A percentile compares a stretch with the other conserved stretches of the same genome.
Evolutionary conservation across 2,113 vertebrate genomes (phyloP).

Genomic region (Ursus arctos): DNA sequence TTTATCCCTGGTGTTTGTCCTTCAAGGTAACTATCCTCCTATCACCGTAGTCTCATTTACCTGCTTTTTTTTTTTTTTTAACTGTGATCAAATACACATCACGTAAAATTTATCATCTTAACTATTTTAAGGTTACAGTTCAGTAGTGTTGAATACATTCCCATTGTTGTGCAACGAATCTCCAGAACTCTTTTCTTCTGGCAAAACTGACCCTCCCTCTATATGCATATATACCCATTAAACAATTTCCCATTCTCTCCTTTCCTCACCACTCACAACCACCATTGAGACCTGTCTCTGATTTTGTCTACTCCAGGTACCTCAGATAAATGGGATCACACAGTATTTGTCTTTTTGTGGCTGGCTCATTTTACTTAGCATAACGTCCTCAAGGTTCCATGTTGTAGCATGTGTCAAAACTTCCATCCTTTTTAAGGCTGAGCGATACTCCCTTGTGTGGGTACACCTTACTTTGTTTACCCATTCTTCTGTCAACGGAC

Average conservation of each 20-base stretch:
- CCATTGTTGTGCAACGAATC: background rate
- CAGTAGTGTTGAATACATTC: background rate
- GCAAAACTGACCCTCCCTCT: background rate
- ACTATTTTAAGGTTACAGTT: background rate
- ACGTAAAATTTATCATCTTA: background rate
- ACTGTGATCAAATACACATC: background rate
- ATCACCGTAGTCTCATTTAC: background rate
- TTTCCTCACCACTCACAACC: background rate
- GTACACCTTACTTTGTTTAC: background rate
- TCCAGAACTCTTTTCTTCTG: background rate
- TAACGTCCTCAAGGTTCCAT: background rate
- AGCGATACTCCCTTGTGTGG: background rate
- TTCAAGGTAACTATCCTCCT: background rate
- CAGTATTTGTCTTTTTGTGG: background rate
- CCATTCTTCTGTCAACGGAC: background rate
- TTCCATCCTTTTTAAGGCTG: background rate
- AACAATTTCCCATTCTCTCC: background rate
- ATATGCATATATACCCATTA: background rate
- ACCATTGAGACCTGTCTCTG: background rate
- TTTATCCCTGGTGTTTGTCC: background rate
- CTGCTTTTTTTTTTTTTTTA: background rate
- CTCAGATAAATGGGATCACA: background rate
- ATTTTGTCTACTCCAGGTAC: background rate
- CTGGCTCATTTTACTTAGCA: background rate
- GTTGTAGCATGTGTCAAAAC: background rate